Conservation (phyloP, 2,797 vertebrate species). For the Sternotherus odoratus region DNA sequence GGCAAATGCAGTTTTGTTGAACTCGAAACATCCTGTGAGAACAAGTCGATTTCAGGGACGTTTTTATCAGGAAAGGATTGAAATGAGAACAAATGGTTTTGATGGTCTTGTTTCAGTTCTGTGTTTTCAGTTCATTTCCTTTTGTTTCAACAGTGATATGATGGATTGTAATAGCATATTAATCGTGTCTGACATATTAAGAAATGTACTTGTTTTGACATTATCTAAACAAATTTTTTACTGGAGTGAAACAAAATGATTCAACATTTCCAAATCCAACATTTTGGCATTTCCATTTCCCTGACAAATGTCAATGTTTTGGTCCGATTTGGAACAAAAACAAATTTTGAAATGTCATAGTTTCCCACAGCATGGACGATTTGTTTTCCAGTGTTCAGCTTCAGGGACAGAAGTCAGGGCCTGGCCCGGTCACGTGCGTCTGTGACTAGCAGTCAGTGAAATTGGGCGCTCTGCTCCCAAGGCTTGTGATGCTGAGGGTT, state of each 20-base stretch:
- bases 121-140: not conserved
- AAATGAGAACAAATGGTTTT: not conserved
- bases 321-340: not conserved
- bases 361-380: not conserved
- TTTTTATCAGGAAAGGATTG: not conserved
- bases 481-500: not conserved
- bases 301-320: not conserved
- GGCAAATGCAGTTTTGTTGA: not conserved
- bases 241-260: not conserved
- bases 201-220: not conserved
- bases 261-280: not conserved
- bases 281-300: not conserved
- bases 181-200: not conserved
- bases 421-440: not conserved
- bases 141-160: not conserved
- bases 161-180: not conserved
- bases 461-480: not conserved
- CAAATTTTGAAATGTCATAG: not conserved
- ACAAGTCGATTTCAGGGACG: not conserved
- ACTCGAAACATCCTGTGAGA: not conserved
- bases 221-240: not conserved
- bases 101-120: not conserved
- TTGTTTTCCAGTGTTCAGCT: not conserved
- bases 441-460: not conserved
- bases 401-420: not conserved